phyloP scores from a whole-genome alignment of 2,113 vertebrate species.

The Clarias macrocephalus region DNA sequence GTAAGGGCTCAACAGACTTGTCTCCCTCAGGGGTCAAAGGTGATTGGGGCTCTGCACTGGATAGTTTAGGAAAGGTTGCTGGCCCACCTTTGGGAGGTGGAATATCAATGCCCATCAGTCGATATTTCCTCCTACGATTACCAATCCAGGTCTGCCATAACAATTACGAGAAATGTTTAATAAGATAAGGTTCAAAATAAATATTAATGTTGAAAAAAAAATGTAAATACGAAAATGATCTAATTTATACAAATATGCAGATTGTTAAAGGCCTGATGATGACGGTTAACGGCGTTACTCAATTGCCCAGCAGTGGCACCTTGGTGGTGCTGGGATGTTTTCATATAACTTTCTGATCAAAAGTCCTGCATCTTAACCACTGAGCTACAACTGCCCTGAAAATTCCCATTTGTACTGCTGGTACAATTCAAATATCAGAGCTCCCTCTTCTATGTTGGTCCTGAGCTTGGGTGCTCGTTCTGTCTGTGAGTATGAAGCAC shows the following conservation, averaged over 20 bases:
- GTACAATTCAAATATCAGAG: background rate
- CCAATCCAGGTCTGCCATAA: slow-evolving; percentile 93
- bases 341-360: too few relatives aligned
- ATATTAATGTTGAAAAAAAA: too few relatives aligned
- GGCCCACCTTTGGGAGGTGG: slow-evolving; percentile 93
- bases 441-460: background rate
- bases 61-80: slow-evolving; percentile 85
- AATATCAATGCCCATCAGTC: slow-evolving; percentile 97
- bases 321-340: too few relatives aligned
- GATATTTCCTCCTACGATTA: slow-evolving; percentile 96
- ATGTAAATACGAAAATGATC: too few relatives aligned
- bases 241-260: too few relatives aligned
- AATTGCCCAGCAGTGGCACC: too few relatives aligned
- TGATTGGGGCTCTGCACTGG: slow-evolving; percentile 77
- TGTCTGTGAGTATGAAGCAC: background rate
- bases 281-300: too few relatives aligned
- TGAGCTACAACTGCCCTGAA: too few relatives aligned
- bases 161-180: slow-evolving; percentile 10
- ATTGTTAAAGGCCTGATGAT: too few relatives aligned
- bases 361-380: too few relatives aligned
- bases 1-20: slow-evolving; percentile 76
- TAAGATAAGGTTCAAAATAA: too few relatives aligned
- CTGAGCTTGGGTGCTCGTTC: background rate
- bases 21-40: slow-evolving; percentile 81
- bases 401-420: background rate